A percentile compares a stretch with the other conserved stretches of the same genome.
Conservation (phyloP, 2,797 vertebrate genomes). For the Scyliorhinus canicula region DNA sequence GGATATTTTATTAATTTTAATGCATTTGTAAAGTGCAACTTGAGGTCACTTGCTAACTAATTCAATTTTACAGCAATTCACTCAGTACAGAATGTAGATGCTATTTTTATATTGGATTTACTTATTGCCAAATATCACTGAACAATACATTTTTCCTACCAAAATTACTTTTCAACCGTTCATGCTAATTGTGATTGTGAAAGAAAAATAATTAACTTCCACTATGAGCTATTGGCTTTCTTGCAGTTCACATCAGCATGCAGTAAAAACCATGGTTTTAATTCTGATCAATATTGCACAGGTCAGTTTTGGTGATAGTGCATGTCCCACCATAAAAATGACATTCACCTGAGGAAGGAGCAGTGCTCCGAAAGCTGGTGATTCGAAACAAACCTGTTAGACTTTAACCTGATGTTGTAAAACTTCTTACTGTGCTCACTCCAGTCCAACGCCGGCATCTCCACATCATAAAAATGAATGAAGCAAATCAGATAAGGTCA, state of each 20-base stretch:
- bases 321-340: not conserved
- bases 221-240: not conserved
- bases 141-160: not conserved
- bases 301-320: not conserved
- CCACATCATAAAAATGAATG: not conserved
- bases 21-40: not conserved
- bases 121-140: not conserved
- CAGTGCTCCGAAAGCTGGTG: too few relatives aligned
- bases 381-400: too few relatives aligned
- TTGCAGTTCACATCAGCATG: not conserved
- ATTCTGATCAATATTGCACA: not conserved
- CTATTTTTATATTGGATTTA: not conserved
- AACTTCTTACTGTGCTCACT: too few relatives aligned
- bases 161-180: not conserved
- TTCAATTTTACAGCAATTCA: not conserved
- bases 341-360: too few relatives aligned
- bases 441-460: too few relatives aligned
- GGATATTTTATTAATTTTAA: not conserved
- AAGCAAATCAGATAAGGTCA: not conserved
- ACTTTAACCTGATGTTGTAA: too few relatives aligned
- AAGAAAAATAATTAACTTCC: not conserved
- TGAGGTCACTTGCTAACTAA: not conserved
- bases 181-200: not conserved
- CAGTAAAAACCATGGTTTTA: not conserved
- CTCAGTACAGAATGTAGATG: not conserved